Conservation (phyloP, 2,113 vertebrate species). For the Vimba vimba region DNA sequence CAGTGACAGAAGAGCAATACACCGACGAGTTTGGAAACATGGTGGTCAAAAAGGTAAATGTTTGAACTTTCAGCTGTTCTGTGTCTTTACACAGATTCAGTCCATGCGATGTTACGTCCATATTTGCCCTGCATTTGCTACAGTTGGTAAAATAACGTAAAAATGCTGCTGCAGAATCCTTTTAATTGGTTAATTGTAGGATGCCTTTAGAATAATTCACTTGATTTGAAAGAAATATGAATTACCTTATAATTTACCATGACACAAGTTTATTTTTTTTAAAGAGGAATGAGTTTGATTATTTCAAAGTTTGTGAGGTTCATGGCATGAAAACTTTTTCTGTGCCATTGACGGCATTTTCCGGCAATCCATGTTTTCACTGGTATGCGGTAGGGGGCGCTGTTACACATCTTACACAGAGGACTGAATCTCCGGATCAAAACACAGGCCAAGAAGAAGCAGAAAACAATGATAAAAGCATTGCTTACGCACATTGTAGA, state of each 20-base stretch:
- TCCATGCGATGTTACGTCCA: background rate
- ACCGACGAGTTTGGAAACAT: slow-evolving; percentile 89
- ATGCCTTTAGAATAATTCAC: background rate
- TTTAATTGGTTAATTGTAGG: background rate
- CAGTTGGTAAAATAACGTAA: background rate
- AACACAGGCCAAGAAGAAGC: no score
- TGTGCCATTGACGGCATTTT: no score
- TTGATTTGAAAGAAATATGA: background rate
- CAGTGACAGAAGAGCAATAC: slow-evolving; percentile 91
- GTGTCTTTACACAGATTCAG: background rate
- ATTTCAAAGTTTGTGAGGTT: no score
- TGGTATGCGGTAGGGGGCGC: no score
- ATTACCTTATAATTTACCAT: background rate
- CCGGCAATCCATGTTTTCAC: no score
- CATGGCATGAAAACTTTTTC: no score
- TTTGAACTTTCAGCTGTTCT: background rate
- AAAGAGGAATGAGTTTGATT: no score
- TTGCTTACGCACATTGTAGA: no score
- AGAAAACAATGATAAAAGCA: no score
- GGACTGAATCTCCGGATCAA: no score
- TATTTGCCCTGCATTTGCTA: background rate
- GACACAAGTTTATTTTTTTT: background rate
- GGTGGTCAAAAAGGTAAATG: slow-evolving; percentile 89
- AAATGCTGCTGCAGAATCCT: background rate
- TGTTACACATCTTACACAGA: no score